phyloP scores from a whole-genome alignment of 2,797 vertebrate genomes.

The Ceyx erithaca region DNA sequence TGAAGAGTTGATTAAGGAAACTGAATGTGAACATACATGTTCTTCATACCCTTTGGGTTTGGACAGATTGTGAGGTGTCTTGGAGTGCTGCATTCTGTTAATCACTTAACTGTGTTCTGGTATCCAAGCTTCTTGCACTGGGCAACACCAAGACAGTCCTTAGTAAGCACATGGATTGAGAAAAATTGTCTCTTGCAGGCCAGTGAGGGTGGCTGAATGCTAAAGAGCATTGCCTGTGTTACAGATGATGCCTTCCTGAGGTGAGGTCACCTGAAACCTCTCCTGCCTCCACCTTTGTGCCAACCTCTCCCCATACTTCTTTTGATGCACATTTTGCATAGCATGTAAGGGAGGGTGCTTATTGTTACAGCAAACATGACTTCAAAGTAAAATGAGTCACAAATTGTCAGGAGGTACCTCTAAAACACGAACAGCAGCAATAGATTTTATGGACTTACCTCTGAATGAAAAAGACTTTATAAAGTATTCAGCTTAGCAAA shows the following conservation, averaged over 20 bases:
- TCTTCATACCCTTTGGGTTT: not conserved
- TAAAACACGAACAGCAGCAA: not conserved
- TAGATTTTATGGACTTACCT: not conserved
- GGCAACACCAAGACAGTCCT: not conserved
- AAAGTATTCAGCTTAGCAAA: not conserved
- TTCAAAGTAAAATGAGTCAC: constrained; percentile 51
- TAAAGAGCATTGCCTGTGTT: not conserved
- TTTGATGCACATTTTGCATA: not conserved
- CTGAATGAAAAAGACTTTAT: not conserved
- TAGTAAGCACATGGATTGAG: not conserved
- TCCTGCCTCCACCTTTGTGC: not conserved
- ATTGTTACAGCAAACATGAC: not conserved
- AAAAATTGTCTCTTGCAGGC: not conserved
- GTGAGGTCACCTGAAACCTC: not conserved
- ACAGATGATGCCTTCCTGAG: not conserved
- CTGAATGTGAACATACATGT: not conserved
- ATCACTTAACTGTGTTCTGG: not conserved
- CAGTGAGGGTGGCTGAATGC: not conserved
- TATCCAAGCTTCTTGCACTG: not conserved
- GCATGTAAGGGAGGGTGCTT: not conserved
- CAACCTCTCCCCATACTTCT: not conserved
- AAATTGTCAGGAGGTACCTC: constrained; percentile 25
- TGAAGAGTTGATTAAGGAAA: not conserved
- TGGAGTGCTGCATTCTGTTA: not conserved
- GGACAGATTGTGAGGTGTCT: not conserved